These are phyloP conservation scores for Berghia stephanieae DNA, from an alignment of 1,140 invertebrate genomes.

Conservation along the genomic window DNA sequence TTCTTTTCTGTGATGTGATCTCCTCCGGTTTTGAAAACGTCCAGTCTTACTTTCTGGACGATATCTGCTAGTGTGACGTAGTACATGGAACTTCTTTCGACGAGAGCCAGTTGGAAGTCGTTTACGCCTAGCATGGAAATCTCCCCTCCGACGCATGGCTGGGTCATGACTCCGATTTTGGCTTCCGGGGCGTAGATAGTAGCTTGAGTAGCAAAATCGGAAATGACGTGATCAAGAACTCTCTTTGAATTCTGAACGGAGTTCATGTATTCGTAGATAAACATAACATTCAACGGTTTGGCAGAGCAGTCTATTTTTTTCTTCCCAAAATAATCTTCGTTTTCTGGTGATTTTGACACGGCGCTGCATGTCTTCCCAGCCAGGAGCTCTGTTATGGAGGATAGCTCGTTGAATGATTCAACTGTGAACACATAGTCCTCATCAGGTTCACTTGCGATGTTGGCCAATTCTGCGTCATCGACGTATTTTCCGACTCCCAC, in stretches of 20 bases:
- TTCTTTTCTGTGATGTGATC: background rate
- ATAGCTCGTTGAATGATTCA: conserved; percentile 31
- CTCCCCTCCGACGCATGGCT: conserved; percentile 14
- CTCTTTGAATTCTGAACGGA: background rate
- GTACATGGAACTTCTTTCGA: background rate
- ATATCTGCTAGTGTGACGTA: background rate
- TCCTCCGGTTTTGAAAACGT: background rate
- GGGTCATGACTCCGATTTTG: conserved; percentile 23
- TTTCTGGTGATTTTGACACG: background rate
- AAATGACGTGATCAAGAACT: conserved; percentile 3
- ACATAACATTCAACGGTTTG: conserved; percentile 8
- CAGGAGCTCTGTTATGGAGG: conserved; percentile 26
- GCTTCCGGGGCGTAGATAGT: background rate
- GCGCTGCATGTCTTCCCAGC: conserved; percentile 26
- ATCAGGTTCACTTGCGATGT: conserved; percentile 35
- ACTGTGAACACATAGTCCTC: conserved; percentile 38
- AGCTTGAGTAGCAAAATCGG: background rate
- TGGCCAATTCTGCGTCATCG: conserved; percentile 31
- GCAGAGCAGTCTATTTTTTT: conserved; percentile 13
- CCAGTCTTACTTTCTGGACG: background rate
- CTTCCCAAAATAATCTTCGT: background rate
- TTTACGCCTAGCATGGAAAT: background rate
- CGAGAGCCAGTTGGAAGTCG: background rate
- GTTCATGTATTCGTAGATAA: conserved; percentile 21
- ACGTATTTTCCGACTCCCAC: conserved; percentile 44